These are phyloP conservation scores for Leptodactylus fuscus DNA, from an alignment of 2,113 vertebrate genomes.

Conservation along the genomic window DNA sequence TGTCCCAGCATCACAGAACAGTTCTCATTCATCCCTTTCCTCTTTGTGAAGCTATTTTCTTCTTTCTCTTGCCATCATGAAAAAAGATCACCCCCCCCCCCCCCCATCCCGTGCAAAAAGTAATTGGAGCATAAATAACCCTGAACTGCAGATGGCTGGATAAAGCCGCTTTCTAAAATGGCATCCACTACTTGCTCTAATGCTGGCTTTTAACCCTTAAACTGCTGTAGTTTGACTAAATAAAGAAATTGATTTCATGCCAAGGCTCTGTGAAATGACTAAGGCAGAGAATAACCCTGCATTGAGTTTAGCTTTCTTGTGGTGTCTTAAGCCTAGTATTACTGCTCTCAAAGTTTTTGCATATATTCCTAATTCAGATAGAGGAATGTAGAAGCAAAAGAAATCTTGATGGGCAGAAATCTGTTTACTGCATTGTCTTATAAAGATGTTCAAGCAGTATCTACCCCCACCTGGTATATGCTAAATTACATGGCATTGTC, in stretches of 20 bases:
- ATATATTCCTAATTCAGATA: too few species aligned
- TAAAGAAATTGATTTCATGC: not conserved
- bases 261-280: not conserved
- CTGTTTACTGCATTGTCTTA: too few species aligned
- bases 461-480: too few species aligned
- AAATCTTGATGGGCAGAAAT: too few species aligned
- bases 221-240: not conserved
- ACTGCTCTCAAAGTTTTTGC: not conserved
- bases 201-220: slow-evolving; percentile 49
- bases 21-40: slow-evolving; percentile 20
- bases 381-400: too few species aligned
- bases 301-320: not conserved
- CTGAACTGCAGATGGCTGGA: slow-evolving; percentile 63
- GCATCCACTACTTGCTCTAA: slow-evolving; percentile 17
- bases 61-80: slow-evolving; percentile 9
- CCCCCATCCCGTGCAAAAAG: slow-evolving; percentile 63
- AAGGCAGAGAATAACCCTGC: not conserved
- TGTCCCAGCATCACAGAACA: slow-evolving; percentile 25
- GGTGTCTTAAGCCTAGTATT: not conserved
- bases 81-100: not conserved
- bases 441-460: too few species aligned
- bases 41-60: slow-evolving; percentile 15
- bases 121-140: slow-evolving; percentile 67
- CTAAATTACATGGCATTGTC: too few species aligned
- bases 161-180: slow-evolving; percentile 60